These are phyloP conservation scores for Cataglyphis altisquamis DNA, from an alignment of 2,888 invertebrate species.

Conservation along the genomic window DNA sequence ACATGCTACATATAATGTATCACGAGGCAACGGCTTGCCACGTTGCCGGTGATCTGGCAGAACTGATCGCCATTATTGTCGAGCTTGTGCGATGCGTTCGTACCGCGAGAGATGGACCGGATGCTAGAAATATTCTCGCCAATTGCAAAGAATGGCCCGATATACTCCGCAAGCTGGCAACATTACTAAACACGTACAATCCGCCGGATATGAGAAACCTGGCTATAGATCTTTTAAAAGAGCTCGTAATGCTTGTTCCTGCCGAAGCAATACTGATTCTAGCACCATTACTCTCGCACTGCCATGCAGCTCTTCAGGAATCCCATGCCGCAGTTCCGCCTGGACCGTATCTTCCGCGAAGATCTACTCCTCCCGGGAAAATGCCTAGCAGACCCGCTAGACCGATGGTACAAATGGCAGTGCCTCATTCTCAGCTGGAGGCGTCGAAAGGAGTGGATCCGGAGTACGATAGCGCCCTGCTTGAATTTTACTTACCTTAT, in stretches of 20 bases:
- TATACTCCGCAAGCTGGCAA: slow-evolving; percentile 94
- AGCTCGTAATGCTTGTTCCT: slow-evolving; percentile 92
- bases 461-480: slow-evolving; percentile 92
- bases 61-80: slow-evolving; percentile 93
- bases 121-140: slow-evolving; percentile 89
- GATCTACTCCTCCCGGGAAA: slow-evolving; percentile 89
- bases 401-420: slow-evolving; percentile 95
- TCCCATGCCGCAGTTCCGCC: slow-evolving; percentile 90
- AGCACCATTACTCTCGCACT: slow-evolving; percentile 94
- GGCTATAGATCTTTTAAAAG: slow-evolving; percentile 92
- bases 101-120: slow-evolving; percentile 90
- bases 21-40: slow-evolving; percentile 97
- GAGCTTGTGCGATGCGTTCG: slow-evolving; percentile 91
- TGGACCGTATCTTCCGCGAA: slow-evolving; percentile 92
- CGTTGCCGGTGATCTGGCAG: slow-evolving; percentile 93
- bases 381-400: slow-evolving; percentile 91
- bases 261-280: slow-evolving; percentile 93
- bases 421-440: slow-evolving; percentile 92
- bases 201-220: slow-evolving; percentile 93
- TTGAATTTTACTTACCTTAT: slow-evolving; percentile 94
- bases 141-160: slow-evolving; percentile 96
- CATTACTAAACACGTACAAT: slow-evolving; percentile 95
- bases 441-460: slow-evolving; percentile 91
- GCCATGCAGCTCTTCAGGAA: slow-evolving; percentile 93
- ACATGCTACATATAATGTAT: slow-evolving; percentile 96